Evolutionary conservation across 2,113 vertebrate species (phyloP).

Genomic region (Erinaceus europaeus): DNA sequence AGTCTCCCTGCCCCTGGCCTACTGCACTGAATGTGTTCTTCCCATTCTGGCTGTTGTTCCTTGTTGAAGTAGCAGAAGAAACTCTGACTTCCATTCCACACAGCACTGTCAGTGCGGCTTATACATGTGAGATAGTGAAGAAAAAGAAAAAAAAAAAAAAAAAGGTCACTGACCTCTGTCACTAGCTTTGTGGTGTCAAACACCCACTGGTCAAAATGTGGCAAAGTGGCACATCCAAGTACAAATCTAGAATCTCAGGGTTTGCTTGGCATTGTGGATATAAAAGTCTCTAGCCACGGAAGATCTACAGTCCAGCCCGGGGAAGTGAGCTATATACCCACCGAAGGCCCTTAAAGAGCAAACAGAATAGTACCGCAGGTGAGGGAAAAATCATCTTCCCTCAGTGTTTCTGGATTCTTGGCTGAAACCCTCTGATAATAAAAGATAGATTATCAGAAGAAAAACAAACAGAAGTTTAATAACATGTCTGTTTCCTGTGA

Average conservation of each 20-base stretch:
- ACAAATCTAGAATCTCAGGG: slow-evolving; percentile 33
- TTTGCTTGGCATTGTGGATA: slow-evolving; percentile 22
- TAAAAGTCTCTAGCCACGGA: slow-evolving; percentile 33
- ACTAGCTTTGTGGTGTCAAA: neutral
- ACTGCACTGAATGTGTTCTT: neutral
- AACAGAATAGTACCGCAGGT: neutral
- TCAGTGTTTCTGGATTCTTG: neutral
- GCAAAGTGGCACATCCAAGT: slow-evolving; percentile 29
- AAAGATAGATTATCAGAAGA: neutral
- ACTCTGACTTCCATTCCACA: neutral
- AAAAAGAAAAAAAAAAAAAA: slow-evolving; percentile 38
- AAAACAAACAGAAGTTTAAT: neutral
- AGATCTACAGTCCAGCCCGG: slow-evolving; percentile 7
- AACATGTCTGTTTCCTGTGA: neutral
- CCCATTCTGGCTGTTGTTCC: neutral
- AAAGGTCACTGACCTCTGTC: slow-evolving; percentile 13
- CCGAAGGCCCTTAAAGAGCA: neutral
- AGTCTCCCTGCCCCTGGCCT: neutral
- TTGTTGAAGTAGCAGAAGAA: slow-evolving; percentile 1
- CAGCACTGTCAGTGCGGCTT: neutral
- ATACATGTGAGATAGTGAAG: neutral
- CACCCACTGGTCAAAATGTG: neutral
- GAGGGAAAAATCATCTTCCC: neutral
- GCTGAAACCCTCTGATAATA: neutral
- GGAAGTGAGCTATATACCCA: neutral